A percentile compares a stretch with the other conserved stretches of the same genome.
phyloP scores from a whole-genome alignment of 1,140 invertebrate species.

The Branchinecta lynchi region DNA sequence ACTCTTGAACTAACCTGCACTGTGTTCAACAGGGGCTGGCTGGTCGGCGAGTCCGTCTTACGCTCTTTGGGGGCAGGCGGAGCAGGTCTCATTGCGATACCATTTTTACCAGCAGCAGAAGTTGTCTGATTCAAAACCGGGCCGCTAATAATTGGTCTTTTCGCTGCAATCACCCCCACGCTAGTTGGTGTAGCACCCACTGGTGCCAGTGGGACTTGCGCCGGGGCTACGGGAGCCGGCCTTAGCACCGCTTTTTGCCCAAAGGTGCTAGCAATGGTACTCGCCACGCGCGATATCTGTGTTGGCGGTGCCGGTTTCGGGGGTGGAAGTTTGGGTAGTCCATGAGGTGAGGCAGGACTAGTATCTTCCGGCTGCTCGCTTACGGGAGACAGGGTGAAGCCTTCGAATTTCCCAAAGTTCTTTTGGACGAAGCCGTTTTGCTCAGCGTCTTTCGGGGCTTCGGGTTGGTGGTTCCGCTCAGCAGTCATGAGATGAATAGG shows the following conservation, averaged over 20 bases:
- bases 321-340: conserved; percentile 27
- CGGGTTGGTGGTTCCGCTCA: conserved; percentile 1
- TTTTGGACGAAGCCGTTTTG: conserved; percentile 31
- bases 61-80: conserved; percentile 22
- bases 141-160: conserved; percentile 55
- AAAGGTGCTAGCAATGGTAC: conserved; percentile 17
- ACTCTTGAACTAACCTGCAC: conserved; percentile 15
- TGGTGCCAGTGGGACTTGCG: too few species aligned
- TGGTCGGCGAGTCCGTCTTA: background rate
- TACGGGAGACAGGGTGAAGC: conserved; percentile 55
- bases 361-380: conserved; percentile 21
- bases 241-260: conserved; percentile 7
- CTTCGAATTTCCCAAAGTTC: conserved; percentile 64
- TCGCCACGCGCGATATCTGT: conserved; percentile 22
- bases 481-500: conserved; percentile 21
- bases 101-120: conserved; percentile 51
- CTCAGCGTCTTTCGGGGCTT: too few species aligned
- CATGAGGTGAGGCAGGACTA: conserved; percentile 24
- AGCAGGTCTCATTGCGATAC: conserved; percentile 36
- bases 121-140: conserved; percentile 62
- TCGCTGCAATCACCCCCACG: conserved; percentile 42
- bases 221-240: conserved; percentile 24
- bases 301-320: conserved; percentile 27
- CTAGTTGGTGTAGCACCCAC: conserved; percentile 21
- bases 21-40: conserved; percentile 1